These are phyloP conservation scores for Pseudolaguvia tuberculata DNA, from an alignment of 2,113 vertebrate genomes.

Conservation along the genomic window DNA sequence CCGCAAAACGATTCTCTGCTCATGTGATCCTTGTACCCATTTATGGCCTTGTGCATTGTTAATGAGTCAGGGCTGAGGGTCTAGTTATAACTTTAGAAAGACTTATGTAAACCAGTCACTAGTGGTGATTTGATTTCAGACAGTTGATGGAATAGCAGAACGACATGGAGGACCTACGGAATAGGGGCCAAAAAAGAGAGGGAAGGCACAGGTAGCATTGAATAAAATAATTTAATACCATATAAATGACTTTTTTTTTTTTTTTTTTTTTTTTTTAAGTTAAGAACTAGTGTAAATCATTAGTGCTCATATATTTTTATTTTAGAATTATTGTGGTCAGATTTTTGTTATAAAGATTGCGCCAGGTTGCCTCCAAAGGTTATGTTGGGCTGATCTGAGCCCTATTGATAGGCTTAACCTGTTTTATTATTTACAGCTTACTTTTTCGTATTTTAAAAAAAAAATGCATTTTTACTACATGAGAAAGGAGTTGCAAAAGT, in stretches of 20 bases:
- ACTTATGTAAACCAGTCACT: constrained; percentile 2
- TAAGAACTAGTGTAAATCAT: neutral
- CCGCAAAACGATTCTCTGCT: neutral
- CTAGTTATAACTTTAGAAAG: constrained; percentile 37
- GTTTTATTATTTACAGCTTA: too few species aligned
- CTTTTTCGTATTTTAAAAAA: too few species aligned
- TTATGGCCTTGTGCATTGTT: constrained; percentile 53
- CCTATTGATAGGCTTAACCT: too few species aligned
- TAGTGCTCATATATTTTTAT: neutral
- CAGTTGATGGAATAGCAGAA: constrained; percentile 20
- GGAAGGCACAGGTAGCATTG: constrained; percentile 60
- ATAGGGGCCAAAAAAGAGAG: constrained; percentile 58
- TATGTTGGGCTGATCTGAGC: too few species aligned
- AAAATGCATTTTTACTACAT: too few species aligned
- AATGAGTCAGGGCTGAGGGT: constrained; percentile 36
- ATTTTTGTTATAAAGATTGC: neutral
- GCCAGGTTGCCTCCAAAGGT: neutral
- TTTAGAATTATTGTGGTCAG: neutral
- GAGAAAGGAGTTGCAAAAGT: too few species aligned
- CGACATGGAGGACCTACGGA: constrained; percentile 60
- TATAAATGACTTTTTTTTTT: too few species aligned
- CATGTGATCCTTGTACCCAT: constrained; percentile 59
- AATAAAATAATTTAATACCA: too few species aligned
- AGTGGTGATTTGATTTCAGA: neutral
- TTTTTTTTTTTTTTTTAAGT: neutral